Evolutionary conservation across 2,797 vertebrate genomes (phyloP).

Genomic region (Labeo calbasu): DNA sequence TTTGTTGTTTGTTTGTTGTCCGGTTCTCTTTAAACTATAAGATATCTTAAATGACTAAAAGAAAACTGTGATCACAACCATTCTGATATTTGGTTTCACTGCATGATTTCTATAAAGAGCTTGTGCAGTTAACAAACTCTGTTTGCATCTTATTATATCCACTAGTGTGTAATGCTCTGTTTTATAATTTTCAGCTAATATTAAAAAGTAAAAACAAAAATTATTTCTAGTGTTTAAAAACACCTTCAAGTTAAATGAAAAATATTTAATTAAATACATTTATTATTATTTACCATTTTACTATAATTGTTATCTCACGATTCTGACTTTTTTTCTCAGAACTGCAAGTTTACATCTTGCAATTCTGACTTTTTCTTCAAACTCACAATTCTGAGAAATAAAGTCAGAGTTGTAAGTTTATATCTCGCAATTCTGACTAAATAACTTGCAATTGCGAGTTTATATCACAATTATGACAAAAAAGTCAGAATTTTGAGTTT

Average conservation of each 20-base stretch:
- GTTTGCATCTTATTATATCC: not conserved
- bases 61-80: no score
- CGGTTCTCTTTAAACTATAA: not conserved
- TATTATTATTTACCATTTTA: not conserved
- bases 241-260: no score
- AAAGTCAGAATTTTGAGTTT: no score
- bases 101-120: not conserved
- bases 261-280: no score
- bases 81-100: not conserved
- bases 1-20: not conserved
- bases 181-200: not conserved
- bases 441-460: no score
- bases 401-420: no score
- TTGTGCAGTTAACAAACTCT: conserved; percentile 1
- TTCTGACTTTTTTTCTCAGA: no score
- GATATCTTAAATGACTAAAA: not conserved
- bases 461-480: no score
- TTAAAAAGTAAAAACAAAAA: not conserved
- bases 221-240: not conserved
- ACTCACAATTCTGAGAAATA: no score
- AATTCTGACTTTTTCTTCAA: no score
- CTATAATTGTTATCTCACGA: not conserved
- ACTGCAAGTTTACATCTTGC: no score
- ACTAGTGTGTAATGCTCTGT: not conserved
- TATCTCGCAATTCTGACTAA: no score